Evolutionary conservation across 1,140 invertebrate genomes (phyloP).

Genomic region (Formica exsecta): DNA sequence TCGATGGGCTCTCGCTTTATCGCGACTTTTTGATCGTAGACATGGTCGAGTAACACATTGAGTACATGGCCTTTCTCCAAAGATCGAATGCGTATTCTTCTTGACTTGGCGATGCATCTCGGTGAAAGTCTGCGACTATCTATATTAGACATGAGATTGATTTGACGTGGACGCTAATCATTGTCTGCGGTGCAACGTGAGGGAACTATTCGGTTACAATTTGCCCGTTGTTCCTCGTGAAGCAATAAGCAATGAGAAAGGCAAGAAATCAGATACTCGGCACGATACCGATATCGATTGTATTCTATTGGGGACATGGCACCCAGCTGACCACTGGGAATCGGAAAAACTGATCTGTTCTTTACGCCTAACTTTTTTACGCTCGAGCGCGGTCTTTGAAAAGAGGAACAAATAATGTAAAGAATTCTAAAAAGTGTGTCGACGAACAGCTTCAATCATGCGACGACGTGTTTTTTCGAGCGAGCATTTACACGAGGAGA

Average conservation of each 20-base stretch:
- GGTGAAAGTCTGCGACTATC: slow-evolving; percentile 55
- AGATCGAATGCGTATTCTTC: slow-evolving; percentile 55
- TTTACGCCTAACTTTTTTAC: slow-evolving; percentile 33
- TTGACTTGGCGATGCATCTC: slow-evolving; percentile 25
- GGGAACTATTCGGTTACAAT: neutral
- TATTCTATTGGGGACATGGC: neutral
- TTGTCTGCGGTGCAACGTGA: slow-evolving; percentile 33
- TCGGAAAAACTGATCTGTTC: slow-evolving; percentile 45
- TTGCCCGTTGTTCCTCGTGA: slow-evolving; percentile 1
- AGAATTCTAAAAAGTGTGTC: slow-evolving; percentile 8
- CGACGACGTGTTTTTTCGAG: neutral
- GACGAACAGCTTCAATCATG: neutral
- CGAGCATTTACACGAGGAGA: neutral
- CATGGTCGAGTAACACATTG: slow-evolving; percentile 39
- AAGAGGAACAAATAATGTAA: slow-evolving; percentile 15
- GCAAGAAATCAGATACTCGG: slow-evolving; percentile 27
- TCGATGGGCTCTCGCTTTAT: slow-evolving; percentile 45
- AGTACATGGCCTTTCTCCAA: slow-evolving; percentile 48
- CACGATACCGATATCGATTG: slow-evolving; percentile 33
- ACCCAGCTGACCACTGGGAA: slow-evolving; percentile 23
- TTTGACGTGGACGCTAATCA: slow-evolving; percentile 59
- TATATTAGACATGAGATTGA: slow-evolving; percentile 37
- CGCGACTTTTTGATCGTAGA: slow-evolving; percentile 46
- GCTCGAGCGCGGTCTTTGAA: slow-evolving; percentile 1
- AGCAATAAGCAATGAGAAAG: neutral